Conservation (phyloP, 2,113 vertebrate species). For the Python bivittatus region DNA sequence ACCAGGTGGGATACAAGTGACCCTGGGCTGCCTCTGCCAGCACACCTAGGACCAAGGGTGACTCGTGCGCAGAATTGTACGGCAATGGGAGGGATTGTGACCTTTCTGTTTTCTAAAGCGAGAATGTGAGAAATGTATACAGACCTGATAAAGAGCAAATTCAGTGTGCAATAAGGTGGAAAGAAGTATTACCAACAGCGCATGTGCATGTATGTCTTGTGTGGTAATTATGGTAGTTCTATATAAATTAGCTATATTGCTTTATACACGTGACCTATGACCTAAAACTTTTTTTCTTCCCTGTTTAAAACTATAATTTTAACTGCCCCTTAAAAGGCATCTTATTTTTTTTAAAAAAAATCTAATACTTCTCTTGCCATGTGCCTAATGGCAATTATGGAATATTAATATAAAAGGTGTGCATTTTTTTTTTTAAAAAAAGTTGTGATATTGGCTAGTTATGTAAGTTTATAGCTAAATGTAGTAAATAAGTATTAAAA, state of each 20-base stretch:
- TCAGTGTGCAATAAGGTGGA: conserved; percentile 50
- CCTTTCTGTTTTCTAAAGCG: neutral
- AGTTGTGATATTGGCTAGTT: conserved; percentile 88
- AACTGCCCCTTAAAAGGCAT: conserved; percentile 62
- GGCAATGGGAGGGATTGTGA: neutral
- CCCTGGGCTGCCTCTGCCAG: neutral
- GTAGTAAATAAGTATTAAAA: conserved; percentile 91
- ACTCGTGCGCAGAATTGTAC: neutral
- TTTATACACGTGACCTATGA: conserved; percentile 73
- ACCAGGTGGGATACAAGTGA: neutral
- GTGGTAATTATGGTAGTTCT: conserved; percentile 70
- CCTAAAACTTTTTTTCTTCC: conserved; percentile 62
- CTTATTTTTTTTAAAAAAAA: conserved; percentile 48
- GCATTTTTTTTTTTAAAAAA: conserved; percentile 73
- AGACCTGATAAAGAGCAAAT: conserved; percentile 55
- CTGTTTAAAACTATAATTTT: conserved; percentile 71
- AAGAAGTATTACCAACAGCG: conserved; percentile 53
- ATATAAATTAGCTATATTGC: conserved; percentile 76
- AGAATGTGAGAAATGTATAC: conserved; percentile 25
- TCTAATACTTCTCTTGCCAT: conserved; percentile 73
- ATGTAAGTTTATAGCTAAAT: conserved; percentile 83
- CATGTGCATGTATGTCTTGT: conserved; percentile 11
- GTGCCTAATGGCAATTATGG: conserved; percentile 72
- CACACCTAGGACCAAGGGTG: neutral
- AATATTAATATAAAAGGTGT: conserved; percentile 76